Conservation (phyloP, 2,113 vertebrate genomes). For the Forbesichthys agassizii region DNA sequence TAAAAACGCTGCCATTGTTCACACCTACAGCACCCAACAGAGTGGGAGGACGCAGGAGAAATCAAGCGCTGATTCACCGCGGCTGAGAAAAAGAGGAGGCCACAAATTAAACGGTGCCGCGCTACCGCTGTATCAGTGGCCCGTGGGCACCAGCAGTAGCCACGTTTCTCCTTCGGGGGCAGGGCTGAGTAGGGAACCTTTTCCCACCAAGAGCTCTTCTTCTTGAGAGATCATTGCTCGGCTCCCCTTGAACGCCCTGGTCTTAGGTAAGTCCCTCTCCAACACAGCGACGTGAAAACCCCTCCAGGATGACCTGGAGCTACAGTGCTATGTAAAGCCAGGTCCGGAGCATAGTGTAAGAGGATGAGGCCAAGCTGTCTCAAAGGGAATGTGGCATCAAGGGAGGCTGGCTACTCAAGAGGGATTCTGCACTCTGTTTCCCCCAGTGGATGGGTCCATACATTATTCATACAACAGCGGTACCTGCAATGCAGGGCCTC, state of each 20-base stretch:
- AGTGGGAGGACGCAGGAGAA: conserved; percentile 28
- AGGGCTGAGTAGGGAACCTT: conserved; percentile 4
- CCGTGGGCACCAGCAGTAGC: conserved; percentile 15
- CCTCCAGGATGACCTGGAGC: background rate
- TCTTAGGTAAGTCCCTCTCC: background rate
- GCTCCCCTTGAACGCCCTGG: background rate
- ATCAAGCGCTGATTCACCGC: conserved; percentile 18
- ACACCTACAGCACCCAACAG: conserved; percentile 40
- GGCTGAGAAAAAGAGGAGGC: conserved; percentile 39
- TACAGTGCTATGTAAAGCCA: background rate
- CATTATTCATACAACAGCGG: conserved; percentile 69
- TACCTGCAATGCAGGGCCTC: conserved; percentile 66
- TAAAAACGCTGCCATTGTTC: conserved; percentile 33
- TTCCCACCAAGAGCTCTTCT: conserved; percentile 5
- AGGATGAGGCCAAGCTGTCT: background rate
- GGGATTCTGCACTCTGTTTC: conserved; percentile 8
- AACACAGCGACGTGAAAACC: background rate
- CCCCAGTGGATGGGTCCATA: conserved; percentile 26
- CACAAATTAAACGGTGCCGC: conserved; percentile 51
- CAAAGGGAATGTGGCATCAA: conserved; percentile 15
- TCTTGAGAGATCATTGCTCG: conserved; percentile 22
- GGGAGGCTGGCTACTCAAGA: conserved; percentile 14
- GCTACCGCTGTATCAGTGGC: background rate
- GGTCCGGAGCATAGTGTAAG: background rate
- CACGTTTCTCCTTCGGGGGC: conserved; percentile 18